Evolutionary conservation across 2,888 invertebrate species (phyloP).

Genomic region (Ferrisia virgata): DNA sequence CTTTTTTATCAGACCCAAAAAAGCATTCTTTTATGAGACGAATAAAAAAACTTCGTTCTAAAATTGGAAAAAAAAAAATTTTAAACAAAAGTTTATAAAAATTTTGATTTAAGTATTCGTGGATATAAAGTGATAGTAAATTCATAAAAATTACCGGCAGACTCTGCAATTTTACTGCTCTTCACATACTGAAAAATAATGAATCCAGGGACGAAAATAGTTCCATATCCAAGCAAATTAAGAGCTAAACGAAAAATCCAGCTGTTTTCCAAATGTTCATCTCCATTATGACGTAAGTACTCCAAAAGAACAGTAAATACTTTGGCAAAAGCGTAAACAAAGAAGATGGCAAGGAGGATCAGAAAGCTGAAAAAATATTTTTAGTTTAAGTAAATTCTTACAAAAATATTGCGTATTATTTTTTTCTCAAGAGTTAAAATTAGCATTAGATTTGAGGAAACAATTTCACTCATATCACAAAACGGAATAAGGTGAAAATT

Average conservation of each 20-base stretch:
- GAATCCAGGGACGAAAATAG: conserved; percentile 82
- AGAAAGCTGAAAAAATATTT: conserved; percentile 25
- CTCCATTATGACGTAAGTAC: not conserved
- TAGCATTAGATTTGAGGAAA: too few relatives aligned
- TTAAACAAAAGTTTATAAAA: too few relatives aligned
- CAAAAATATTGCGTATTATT: not conserved
- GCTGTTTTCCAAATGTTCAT: conserved; percentile 42
- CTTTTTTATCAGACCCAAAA: conserved; percentile 31
- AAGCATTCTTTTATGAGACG: conserved; percentile 19
- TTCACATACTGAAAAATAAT: conserved; percentile 76
- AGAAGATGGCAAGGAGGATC: not conserved
- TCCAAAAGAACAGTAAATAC: not conserved
- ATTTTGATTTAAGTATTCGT: too few relatives aligned
- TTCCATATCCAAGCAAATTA: conserved; percentile 83
- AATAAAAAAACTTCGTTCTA: conserved; percentile 26
- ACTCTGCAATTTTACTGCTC: conserved; percentile 75
- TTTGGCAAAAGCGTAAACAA: not conserved
- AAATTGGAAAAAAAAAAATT: not conserved
- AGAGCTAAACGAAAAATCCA: conserved; percentile 76
- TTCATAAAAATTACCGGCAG: conserved; percentile 59
- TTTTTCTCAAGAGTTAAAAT: too few relatives aligned
- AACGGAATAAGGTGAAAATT: too few relatives aligned
- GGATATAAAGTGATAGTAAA: too few relatives aligned
- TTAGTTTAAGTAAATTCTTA: not conserved
- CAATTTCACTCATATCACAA: too few relatives aligned